A percentile compares a stretch with the other conserved stretches of the same genome.
These are phyloP conservation scores for Notoglanidium macrostoma DNA, from an alignment of 2,797 vertebrate species.

Conservation along the genomic window DNA sequence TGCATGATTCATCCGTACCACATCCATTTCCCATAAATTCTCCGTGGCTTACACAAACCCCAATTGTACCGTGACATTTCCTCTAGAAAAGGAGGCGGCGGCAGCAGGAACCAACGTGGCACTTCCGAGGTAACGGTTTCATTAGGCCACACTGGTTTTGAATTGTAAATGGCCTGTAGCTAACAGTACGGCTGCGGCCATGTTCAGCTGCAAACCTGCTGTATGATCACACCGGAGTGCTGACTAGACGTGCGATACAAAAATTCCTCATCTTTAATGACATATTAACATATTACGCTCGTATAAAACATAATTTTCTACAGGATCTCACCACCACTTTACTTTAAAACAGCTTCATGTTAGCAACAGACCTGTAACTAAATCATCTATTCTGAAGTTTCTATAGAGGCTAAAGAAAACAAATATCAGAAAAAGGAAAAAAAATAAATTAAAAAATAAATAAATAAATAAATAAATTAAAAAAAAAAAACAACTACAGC, in stretches of 20 bases:
- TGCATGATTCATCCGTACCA: conserved; percentile 4
- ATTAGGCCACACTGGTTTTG: conserved; percentile 30
- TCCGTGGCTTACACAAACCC: neutral
- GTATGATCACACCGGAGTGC: neutral
- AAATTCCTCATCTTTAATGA: neutral
- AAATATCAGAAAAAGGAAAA: neutral
- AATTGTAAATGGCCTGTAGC: conserved; percentile 51
- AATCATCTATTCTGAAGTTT: neutral
- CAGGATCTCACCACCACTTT: neutral
- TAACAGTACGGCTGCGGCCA: neutral
- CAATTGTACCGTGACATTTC: neutral
- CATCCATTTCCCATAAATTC: conserved; percentile 5
- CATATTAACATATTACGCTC: no score
- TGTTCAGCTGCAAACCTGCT: neutral
- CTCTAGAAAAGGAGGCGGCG: conserved; percentile 19
- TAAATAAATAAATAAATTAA: no score
- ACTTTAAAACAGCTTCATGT: neutral
- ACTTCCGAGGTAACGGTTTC: conserved; percentile 26
- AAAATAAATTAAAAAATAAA: no score
- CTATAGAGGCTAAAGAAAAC: neutral
- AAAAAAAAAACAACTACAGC: neutral
- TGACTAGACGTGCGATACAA: neutral
- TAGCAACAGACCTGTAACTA: neutral
- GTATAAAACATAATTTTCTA: neutral
- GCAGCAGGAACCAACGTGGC: conserved; percentile 32